phyloP scores from a whole-genome alignment of 2,113 vertebrate species.

The Puma concolor region DNA sequence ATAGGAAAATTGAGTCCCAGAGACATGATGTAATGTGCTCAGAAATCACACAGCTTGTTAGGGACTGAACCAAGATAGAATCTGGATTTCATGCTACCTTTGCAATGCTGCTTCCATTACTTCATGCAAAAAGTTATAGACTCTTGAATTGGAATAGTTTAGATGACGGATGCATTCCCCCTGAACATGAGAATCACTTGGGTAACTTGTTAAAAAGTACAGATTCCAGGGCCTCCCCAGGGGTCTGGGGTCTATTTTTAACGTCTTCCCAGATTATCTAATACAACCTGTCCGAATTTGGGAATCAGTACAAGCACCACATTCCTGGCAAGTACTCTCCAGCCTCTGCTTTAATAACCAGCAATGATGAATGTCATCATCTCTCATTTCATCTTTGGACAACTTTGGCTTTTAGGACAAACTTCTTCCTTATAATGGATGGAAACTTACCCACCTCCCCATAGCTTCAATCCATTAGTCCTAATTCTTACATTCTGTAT shows the following conservation, averaged over 20 bases:
- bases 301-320: not conserved
- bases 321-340: not conserved
- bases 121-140: not conserved
- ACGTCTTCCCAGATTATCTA: not conserved
- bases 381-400: not conserved
- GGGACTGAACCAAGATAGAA: not conserved
- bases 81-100: not conserved
- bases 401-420: constrained; percentile 42
- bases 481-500: not conserved
- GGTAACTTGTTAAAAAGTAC: not conserved
- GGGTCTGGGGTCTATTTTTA: not conserved
- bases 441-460: not conserved
- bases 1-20: constrained; percentile 47
- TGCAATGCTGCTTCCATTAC: not conserved
- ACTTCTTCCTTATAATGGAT: not conserved
- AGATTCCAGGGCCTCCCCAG: not conserved
- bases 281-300: not conserved
- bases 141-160: not conserved
- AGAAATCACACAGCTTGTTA: constrained; percentile 33
- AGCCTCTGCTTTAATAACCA: not conserved
- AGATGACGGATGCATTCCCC: not conserved
- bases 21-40: not conserved
- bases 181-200: not conserved
- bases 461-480: not conserved
- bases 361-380: not conserved